Conservation (phyloP, 2,797 vertebrate species). For the Enteromius unitaeniatus region DNA sequence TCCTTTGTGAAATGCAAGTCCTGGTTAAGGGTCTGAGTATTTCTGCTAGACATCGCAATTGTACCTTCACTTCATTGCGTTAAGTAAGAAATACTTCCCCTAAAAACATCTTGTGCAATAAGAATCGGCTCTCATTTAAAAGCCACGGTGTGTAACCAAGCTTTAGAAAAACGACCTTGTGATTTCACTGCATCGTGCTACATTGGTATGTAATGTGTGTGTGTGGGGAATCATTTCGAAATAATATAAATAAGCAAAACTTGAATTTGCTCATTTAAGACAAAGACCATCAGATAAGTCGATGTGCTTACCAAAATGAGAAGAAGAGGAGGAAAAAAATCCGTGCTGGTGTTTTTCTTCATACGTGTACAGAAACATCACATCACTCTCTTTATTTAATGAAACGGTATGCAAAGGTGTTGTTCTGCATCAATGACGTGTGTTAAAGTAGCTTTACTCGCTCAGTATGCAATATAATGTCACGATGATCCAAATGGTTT, state of each 20-base stretch:
- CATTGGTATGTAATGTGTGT: background rate
- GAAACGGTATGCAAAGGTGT: constrained; percentile 67
- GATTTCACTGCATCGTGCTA: constrained; percentile 30
- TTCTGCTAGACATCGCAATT: constrained; percentile 6
- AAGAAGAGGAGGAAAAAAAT: background rate
- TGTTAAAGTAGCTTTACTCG: constrained; percentile 66
- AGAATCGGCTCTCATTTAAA: constrained; percentile 77
- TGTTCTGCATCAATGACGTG: constrained; percentile 65
- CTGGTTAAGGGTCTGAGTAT: constrained; percentile 20
- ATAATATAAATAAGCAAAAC: constrained; percentile 31
- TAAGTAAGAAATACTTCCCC: constrained; percentile 58
- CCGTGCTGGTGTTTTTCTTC: background rate
- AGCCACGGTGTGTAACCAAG: constrained; percentile 35
- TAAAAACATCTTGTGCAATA: constrained; percentile 87
- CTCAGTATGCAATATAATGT: constrained; percentile 70
- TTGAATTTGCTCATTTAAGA: constrained; percentile 23
- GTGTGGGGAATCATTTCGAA: background rate
- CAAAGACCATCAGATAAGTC: constrained; percentile 1
- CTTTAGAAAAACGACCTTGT: constrained; percentile 27
- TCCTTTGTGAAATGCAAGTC: constrained; percentile 16
- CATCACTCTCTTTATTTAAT: constrained; percentile 58
- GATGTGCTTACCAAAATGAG: constrained; percentile 8
- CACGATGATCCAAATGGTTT: constrained; percentile 55
- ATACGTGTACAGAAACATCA: constrained; percentile 48
- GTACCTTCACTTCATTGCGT: background rate